Evolutionary conservation across 2,888 invertebrate species (phyloP), one percentile per base, ranked within the genome.

Genomic region (Euproctis similis): DNA sequence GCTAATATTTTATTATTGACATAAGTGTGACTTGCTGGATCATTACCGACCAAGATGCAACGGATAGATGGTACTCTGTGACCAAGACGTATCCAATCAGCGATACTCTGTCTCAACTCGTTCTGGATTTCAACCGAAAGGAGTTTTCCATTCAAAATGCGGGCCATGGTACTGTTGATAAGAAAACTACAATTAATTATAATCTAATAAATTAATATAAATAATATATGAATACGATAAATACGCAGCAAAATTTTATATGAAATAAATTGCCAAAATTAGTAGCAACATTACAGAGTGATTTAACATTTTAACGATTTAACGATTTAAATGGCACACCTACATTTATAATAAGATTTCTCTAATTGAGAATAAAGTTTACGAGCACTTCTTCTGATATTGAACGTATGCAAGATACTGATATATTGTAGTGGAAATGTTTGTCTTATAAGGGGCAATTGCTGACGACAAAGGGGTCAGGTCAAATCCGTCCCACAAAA

Each of bases 1-100:
- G 88, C 88, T 49, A 69, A 85, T 58, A 94, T 89, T 76, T 96
- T 97, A 57, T 92, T 94, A 24, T 82, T 84, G 1, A 96, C 91
- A 64, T 96, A 96, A 2, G 90, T 90, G 46, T 90, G 82, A 62
- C 96, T 96, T 0, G 96, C 95, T 1, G 93, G 91, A 72, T 96
- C 90, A 29, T 92, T 88, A 8, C 96, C 96, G 8, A 96, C 92
- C 29, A 96, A 84, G 31, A 97, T 87, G 19, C 94, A 95, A 10
- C 90, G 88, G 16, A 96, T 80, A 28, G 90, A 88, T 0, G 96
- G 96, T 12, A 82, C 67, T 39, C 88, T 81, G 55, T 90, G 72
- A 0, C 92, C 91, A 7, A 74, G 57, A 4, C 68, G 71, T 2
- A 88, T 59, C 89, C 90, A 92, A 32, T 85, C 71, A 2, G 87